phyloP scores from a whole-genome alignment of 2,797 vertebrate species.

The Dipus sagitta region DNA sequence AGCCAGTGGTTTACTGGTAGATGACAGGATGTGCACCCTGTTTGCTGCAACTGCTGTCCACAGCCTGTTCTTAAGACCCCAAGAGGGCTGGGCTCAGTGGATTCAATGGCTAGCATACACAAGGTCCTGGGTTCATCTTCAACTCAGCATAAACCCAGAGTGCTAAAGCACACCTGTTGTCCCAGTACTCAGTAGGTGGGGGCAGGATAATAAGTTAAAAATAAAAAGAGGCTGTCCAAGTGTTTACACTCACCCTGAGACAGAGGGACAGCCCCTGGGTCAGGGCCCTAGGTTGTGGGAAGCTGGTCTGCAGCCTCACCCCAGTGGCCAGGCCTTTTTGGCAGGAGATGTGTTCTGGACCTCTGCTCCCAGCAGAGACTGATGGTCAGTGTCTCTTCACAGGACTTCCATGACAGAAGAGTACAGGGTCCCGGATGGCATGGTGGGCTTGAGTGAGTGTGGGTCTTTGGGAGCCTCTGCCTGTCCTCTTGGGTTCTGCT shows the following conservation, averaged over 20 bases:
- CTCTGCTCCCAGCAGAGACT: neutral
- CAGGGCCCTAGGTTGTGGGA: no score
- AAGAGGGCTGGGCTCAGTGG: no score
- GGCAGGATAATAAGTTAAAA: neutral
- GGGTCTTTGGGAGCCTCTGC: neutral
- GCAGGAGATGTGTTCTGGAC: no score
- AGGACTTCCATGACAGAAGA: slow-evolving; percentile 93
- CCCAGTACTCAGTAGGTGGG: neutral
- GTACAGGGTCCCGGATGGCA: slow-evolving; percentile 94
- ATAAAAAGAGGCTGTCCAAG: neutral
- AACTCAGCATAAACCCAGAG: neutral
- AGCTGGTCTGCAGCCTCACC: no score
- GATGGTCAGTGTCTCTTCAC: slow-evolving; percentile 53
- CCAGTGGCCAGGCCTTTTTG: no score
- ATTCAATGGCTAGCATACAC: no score
- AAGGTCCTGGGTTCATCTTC: no score
- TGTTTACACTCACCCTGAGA: neutral
- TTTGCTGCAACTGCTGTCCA: no score
- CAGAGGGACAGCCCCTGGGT: no score
- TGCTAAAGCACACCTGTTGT: neutral
- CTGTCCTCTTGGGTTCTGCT: neutral
- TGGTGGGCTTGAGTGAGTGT: slow-evolving; percentile 97
- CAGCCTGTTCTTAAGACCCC: no score
- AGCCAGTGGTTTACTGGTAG: neutral
- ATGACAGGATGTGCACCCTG: no score